Evolutionary conservation across 2,113 vertebrate species (phyloP), one percentile per base, ranked within the genome.

Genomic region (Saguinus imperator): DNA sequence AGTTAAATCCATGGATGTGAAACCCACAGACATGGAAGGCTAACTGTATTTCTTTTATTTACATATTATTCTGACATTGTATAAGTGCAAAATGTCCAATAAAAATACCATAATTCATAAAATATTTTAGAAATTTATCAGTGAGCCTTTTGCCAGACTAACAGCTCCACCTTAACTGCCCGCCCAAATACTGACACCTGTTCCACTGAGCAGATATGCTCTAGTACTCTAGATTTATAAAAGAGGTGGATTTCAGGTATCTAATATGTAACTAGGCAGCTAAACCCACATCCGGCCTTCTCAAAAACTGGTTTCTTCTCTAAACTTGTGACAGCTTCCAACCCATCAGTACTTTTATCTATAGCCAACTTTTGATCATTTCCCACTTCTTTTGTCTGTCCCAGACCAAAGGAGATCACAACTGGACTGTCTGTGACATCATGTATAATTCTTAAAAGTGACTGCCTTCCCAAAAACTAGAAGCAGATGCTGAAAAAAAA

Each of bases 361-460:
- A 35, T 48, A 81, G 16, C 2, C 14, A 87, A 58, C 9, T 23
- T 20, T 58, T 43, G 2, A 45, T 76, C 17, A 32, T n/a, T 93
- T 32, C 14, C 14, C n/a, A 55, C 8, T 83, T 86, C 61, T 50
- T 9, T 61, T 55, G 61, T 64, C 66, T 64, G 27, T 37, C 73
- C 17, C 27, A 75, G 13, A 66, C 12, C 23, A 72, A 76, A 61
- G 1, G 3, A 91, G 3, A 75, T 85, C 25, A 89, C 50, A 70
- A n/a, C 37, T 48, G 48, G 21, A 50, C 70, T 25, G 84, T 72
- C 43, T 64, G 52, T 70, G 48, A 81, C 17, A 80, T 48, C 13
- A 45, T 55, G 27, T 91, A 37, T 88, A 77, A 57, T 85, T 80
- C 45, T 75, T 80, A 94, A 93, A 12, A 88, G 64, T 45, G 14